Base-by-base conservation (phyloP, 2,888 invertebrate species). In the Chelonus formosanus region DNA sequence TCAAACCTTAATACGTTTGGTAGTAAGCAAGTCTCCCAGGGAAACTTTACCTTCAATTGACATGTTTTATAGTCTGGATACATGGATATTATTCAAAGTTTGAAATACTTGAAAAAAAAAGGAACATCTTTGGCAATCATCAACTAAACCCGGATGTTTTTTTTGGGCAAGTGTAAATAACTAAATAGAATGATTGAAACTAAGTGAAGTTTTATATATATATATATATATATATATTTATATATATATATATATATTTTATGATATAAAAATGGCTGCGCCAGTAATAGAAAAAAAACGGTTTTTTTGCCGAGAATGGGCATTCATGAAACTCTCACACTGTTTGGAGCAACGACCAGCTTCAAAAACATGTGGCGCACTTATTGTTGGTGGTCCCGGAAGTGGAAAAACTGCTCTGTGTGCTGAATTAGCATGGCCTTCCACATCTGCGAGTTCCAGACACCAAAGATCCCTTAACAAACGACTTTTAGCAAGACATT, bases 251-350 rank as follows among this genome's bases (percentile, higher is more conserved):
- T 5, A 36, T 4, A 36, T 36, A 3, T 3, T 44, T 20, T 47
- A 32, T n/a, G n/a, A 64, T 8, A 20, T 8, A 20, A 63, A 72
- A 50, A 84, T 84, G 84, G 83, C 84, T 6, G 84, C 84, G 7
- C 84, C 84, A 65, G 83, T 84, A 70, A 84, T 84, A 61, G 91
- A 91, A 81, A 89, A 90, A 81, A 89, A 92, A 73, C 88, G 90
- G 66, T 95, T 96, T 86, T 94, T 92, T 86, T 94, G 95, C 81
- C 89, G 97, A 5, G 97, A 98, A 85, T 98, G 97, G 97, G 95
- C 95, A 4, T 94, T 97, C 77, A 93, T 95, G 85, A 97, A 98
- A 85, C 88, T 98, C 44, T 92, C 92, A 2, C 92, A 97, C 76
- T 96, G 96, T 74, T 84, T 98, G 75, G 97, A 98, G 79, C 95